A percentile compares a stretch with the other conserved stretches of the same genome.
These are phyloP conservation scores for Ditula angustiorana DNA, from an alignment of 2,888 invertebrate genomes.

Conservation along the genomic window DNA sequence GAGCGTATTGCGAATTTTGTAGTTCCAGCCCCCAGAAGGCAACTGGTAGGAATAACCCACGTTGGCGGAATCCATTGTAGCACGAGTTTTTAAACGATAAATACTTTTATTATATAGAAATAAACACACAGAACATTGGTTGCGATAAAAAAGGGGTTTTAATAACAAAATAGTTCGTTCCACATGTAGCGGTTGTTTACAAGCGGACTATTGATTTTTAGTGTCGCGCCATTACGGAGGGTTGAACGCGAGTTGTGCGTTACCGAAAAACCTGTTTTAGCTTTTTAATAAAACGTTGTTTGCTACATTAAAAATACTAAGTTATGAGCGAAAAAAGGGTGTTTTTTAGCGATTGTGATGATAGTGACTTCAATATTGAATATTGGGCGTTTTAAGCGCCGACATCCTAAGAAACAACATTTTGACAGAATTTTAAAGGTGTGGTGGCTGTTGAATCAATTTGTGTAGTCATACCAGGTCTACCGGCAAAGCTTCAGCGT, in stretches of 20 bases:
- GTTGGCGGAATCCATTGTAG: constrained; percentile 85
- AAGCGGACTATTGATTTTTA: constrained; percentile 80
- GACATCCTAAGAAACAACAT: too few relatives aligned
- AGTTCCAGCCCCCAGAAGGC: constrained; percentile 91
- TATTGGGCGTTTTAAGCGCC: too few relatives aligned
- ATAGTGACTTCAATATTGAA: too few relatives aligned
- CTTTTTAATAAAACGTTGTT: background rate
- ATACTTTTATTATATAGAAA: constrained; percentile 49
- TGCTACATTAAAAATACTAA: too few relatives aligned
- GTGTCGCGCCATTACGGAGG: constrained; percentile 39
- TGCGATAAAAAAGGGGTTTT: constrained; percentile 60
- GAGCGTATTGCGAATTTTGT: constrained; percentile 91
- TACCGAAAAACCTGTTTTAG: background rate
- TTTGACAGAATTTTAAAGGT: too few relatives aligned
- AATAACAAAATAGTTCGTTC: constrained; percentile 59
- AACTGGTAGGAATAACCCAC: constrained; percentile 94
- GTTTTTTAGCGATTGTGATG: background rate
- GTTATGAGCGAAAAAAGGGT: too few relatives aligned
- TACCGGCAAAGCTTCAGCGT: too few relatives aligned
- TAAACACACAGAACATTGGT: constrained; percentile 66
- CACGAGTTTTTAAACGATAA: constrained; percentile 41
- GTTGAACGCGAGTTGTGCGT: background rate
- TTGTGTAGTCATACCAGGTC: too few relatives aligned
- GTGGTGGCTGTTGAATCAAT: too few relatives aligned
- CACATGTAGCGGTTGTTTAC: constrained; percentile 78